phyloP scores from a whole-genome alignment of 1,140 invertebrate species.

The Aphis craccivora region DNA sequence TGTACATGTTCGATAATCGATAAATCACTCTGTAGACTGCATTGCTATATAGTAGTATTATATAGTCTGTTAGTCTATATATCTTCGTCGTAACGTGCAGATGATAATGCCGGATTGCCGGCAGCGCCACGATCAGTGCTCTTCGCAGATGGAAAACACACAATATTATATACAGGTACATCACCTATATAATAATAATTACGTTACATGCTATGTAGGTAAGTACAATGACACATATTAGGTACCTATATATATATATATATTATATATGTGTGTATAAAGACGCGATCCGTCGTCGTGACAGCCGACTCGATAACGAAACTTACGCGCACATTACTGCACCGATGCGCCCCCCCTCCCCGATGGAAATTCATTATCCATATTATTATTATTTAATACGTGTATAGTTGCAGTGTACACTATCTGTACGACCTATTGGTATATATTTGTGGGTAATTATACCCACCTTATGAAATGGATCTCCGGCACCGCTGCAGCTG shows the following conservation, averaged over 20 bases:
- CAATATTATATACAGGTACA: background rate
- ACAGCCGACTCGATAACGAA: background rate
- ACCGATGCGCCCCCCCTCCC: too few species aligned
- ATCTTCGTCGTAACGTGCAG: background rate
- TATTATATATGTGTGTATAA: background rate
- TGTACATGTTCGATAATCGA: too few species aligned
- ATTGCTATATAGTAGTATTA: too few species aligned
- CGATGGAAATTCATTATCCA: background rate
- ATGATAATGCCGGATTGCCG: background rate
- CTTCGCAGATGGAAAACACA: background rate
- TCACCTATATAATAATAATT: background rate
- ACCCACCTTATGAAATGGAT: background rate
- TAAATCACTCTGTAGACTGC: too few species aligned
- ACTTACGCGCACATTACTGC: background rate
- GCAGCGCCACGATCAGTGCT: too few species aligned
- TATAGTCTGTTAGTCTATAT: too few species aligned
- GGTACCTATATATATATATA: too few species aligned
- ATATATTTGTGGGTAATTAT: background rate
- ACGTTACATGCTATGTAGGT: background rate
- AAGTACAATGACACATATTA: background rate
- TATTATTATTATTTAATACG: background rate
- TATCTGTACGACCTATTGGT: too few species aligned
- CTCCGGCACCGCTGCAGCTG: too few species aligned
- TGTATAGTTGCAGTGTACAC: background rate
- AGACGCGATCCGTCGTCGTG: background rate